Evolutionary conservation across 2,888 invertebrate species (phyloP), one percentile per base, ranked within the genome.

Genomic region (Acanthosoma haemorrhoidale): DNA sequence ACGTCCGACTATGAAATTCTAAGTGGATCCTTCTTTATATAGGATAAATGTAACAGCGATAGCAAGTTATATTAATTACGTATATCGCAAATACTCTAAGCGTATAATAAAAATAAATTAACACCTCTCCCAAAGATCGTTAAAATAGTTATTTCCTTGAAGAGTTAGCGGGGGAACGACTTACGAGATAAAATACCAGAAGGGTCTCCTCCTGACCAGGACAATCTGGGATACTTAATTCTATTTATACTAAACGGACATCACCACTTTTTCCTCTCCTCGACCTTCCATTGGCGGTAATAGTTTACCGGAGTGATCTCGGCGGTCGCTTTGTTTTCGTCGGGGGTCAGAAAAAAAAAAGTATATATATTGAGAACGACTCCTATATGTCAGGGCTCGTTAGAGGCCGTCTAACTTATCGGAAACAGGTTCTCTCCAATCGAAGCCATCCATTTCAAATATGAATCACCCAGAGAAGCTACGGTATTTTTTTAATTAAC

Each of bases 291-390:
- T 21, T 36, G 36, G 21, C n/a, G 18, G 32, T 36, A 61, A 36
- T 36, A 61, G 61, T 21, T 32, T 61, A 61, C 36, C 32, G 61
- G 36, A 61, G 61, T 61, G 36, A 61, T 61, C 34, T 34, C 21
- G 61, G 61, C 36, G 59, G 59, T 9, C 8, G 18, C 61, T 61
- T 61, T 61, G 61, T 61, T 61, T 61, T 61, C 36, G 61, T 61
- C n/a, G 13, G 13, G 51, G 25, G 25, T 21, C 51, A n/a, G 51
- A 51, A 25, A 21, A 51, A 51, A 51, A 51, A n/a, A 34, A 61
- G n/a, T 15, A 41, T 41, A 13, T 41, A 61, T 61, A 61, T 61
- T 36, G n/a, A n/a, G n/a, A 16, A 21, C 16, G 18, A 15, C 61
- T 61, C 8, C 16, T 41, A 41, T 41, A 61, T 18, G 21, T 21